Percentiles rank a stretch among this genome's conserved stretches.
Evolutionary conservation across 2,797 vertebrate species (phyloP).

Genomic region (Pempheris klunzingeri): DNA sequence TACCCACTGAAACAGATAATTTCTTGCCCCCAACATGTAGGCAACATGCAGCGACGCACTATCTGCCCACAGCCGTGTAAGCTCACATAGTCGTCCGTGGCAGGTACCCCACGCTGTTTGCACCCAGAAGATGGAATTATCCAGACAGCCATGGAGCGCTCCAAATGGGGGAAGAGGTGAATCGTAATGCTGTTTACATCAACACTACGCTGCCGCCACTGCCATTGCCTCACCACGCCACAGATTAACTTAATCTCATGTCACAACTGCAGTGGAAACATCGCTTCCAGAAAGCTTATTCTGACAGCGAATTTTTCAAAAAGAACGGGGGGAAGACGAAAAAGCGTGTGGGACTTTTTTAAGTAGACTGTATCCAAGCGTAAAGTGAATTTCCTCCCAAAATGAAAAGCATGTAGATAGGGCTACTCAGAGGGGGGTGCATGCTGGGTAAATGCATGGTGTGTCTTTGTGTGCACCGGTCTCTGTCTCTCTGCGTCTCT

Average conservation of each 20-base stretch:
- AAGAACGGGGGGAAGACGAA: not conserved
- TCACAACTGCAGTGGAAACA: conserved; percentile 68
- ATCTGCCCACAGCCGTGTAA: conserved; percentile 39
- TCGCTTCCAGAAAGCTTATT: conserved; percentile 60
- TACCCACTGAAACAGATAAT: conserved; percentile 59
- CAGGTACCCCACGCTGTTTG: conserved; percentile 54
- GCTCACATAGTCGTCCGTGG: conserved; percentile 41
- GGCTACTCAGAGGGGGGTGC: conserved; percentile 1
- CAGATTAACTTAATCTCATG: conserved; percentile 80
- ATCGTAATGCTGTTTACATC: conserved; percentile 74
- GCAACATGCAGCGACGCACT: conserved; percentile 30
- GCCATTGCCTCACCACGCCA: conserved; percentile 37
- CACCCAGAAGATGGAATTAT: conserved; percentile 65
- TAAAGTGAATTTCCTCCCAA: conserved; percentile 53
- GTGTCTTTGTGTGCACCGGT: conserved; percentile 34
- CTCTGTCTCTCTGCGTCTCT: conserved; percentile 22
- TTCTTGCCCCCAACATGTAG: conserved; percentile 49
- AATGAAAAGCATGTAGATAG: conserved; percentile 52
- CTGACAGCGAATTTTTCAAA: conserved; percentile 46
- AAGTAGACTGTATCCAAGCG: conserved; percentile 43
- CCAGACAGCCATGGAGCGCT: conserved; percentile 62
- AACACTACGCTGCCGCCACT: conserved; percentile 25
- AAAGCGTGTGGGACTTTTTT: conserved; percentile 5
- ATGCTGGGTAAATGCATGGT: conserved; percentile 39
- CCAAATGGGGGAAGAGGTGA: conserved; percentile 40